Base-by-base conservation (phyloP, 2,797 vertebrate species). In the Melanotaenia pygmaea region DNA sequence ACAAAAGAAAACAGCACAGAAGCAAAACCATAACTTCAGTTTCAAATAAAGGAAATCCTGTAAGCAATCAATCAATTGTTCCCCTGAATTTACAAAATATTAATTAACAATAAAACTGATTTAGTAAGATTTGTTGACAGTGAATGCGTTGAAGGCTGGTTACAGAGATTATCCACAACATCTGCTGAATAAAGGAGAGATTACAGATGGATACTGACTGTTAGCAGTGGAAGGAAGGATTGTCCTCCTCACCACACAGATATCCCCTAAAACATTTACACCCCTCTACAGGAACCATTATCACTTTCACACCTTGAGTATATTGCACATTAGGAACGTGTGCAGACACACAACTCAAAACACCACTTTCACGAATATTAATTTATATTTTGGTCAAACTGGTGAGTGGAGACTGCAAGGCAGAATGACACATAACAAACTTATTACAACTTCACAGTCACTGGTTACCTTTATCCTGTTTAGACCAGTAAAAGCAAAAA, bases 201-300 rank as follows among this genome's bases (percentile, higher is more conserved):
- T 20, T 43, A 37, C 81, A 81, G 76, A 62, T 51, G 73, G 79
- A 67, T 54, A 14, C 45, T 11, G 28, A 34, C 4, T 2, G 59
- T 11, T 64, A 71, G n/a, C 12, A 34, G 63, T 67, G 12, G 32
- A n/a, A 62, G 14, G 14, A 45, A 45, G 14, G 16, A 7, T 16
- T 45, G 43, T 20, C 18, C 18, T 45, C 9, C 50, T 9, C 10
- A 12, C 22, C 50, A 22, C 68, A 72, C 62, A 51, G 47, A 74
- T 64, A 58, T 67, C 63, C 22, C 53, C 34, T 24, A 66, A 81
- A 70, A 83, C 79, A 61, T 85, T 77, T 59, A 0, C 59, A 45
- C 20, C 68, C 58, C 65, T 72, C 81, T 86, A 74, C 20, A 65
- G 53, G 45, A 70, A 6, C 66, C 74, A 84, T 85, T 76, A 83